These are phyloP conservation scores for Vidua macroura DNA, from an alignment of 2,113 vertebrate species.

Conservation along the genomic window DNA sequence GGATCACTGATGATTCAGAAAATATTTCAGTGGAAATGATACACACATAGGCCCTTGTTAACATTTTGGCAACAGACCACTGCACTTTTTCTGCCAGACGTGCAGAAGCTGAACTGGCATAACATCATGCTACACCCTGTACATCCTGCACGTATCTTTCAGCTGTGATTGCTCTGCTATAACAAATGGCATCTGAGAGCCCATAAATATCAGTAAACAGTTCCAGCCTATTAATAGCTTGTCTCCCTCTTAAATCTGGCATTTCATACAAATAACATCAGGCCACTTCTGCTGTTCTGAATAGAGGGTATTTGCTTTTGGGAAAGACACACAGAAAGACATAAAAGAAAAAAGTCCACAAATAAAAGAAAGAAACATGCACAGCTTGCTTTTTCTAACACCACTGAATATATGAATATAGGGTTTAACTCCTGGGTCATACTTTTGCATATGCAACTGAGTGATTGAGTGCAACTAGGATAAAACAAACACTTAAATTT, in stretches of 20 bases:
- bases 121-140: constrained; percentile 26
- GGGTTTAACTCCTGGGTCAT: not conserved
- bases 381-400: not conserved
- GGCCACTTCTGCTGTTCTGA: not conserved
- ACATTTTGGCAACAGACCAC: constrained; percentile 42
- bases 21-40: constrained; percentile 34
- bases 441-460: not conserved
- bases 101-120: constrained; percentile 44
- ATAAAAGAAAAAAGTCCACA: not conserved
- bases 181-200: constrained; percentile 44
- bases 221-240: constrained; percentile 18
- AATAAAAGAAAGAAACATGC: not conserved
- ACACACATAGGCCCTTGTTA: constrained; percentile 41
- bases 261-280: not conserved
- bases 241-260: not conserved
- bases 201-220: constrained; percentile 48
- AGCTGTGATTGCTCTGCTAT: constrained; percentile 30
- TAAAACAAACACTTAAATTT: not conserved
- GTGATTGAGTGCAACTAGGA: not conserved
- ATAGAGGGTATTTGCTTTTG: not conserved
- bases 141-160: constrained; percentile 36
- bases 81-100: constrained; percentile 25
- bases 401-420: not conserved
- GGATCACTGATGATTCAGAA: constrained; percentile 42
- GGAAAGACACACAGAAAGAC: not conserved